Conservation (phyloP, 2,113 vertebrate genomes). For the Arothron firmamentum region DNA sequence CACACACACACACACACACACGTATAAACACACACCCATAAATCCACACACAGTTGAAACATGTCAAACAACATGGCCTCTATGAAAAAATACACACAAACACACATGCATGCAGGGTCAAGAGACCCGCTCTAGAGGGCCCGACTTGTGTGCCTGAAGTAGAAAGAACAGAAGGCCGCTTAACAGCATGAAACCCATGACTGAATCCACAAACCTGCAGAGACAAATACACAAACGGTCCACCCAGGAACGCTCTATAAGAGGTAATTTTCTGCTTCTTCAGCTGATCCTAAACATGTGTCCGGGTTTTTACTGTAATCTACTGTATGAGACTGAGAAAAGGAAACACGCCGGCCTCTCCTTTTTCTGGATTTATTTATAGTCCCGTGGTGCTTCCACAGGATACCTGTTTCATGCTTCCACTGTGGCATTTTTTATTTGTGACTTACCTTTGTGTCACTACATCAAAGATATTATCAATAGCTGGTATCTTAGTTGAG, state of each 20-base stretch:
- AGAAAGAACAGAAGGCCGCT: conserved; percentile 30
- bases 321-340: conserved; percentile 58
- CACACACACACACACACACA: conserved; percentile 9
- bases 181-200: conserved; percentile 39
- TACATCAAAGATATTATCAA: conserved; percentile 9
- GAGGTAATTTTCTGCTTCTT: conserved; percentile 66
- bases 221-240: conserved; percentile 49
- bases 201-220: conserved; percentile 44
- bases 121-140: conserved; percentile 35
- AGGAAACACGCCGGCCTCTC: conserved; percentile 53
- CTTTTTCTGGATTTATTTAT: conserved; percentile 58
- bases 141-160: conserved; percentile 10
- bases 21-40: conserved; percentile 49
- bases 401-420: conserved; percentile 6
- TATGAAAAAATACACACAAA: conserved; percentile 47
- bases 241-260: conserved; percentile 41
- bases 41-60: conserved; percentile 38
- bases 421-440: conserved; percentile 4
- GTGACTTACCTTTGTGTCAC: conserved; percentile 3
- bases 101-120: conserved; percentile 12
- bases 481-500: background rate
- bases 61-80: conserved; percentile 41
- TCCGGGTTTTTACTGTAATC: conserved; percentile 66
- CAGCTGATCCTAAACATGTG: conserved; percentile 73
- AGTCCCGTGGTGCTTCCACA: conserved; percentile 21